phyloP scores from a whole-genome alignment of 1,140 invertebrate genomes.

The Penaeus vannamei region DNA sequence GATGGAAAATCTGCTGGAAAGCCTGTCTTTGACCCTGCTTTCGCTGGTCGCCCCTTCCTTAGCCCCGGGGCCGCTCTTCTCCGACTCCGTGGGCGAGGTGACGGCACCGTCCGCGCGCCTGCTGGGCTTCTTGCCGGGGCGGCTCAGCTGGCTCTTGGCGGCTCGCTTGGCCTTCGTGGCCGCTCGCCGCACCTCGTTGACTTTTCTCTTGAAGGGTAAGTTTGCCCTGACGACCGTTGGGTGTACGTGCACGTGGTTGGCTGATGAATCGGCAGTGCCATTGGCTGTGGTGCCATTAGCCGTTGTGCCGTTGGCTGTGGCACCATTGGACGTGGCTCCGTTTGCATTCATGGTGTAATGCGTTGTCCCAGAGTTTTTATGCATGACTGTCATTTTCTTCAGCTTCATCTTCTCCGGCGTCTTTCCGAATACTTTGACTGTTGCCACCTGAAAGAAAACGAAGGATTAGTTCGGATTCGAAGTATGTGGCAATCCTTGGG shows the following conservation, averaged over 20 bases:
- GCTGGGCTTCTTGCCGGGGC: slow-evolving; percentile 63
- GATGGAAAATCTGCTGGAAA: slow-evolving; percentile 67
- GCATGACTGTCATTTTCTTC: slow-evolving; percentile 53
- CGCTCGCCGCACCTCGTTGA: slow-evolving; percentile 67
- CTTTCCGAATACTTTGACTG: slow-evolving; percentile 67
- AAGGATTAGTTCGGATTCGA: background rate
- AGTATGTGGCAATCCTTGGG: no score
- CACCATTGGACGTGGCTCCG: slow-evolving; percentile 48
- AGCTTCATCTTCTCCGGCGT: slow-evolving; percentile 47
- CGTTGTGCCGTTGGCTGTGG: slow-evolving; percentile 41
- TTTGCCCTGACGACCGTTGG: slow-evolving; percentile 67
- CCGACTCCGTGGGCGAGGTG: slow-evolving; percentile 62
- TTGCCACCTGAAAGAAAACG: slow-evolving; percentile 62
- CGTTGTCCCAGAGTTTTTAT: slow-evolving; percentile 57
- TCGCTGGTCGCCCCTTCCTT: slow-evolving; percentile 37
- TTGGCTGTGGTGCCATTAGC: slow-evolving; percentile 52
- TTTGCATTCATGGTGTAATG: slow-evolving; percentile 52
- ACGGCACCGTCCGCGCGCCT: slow-evolving; percentile 51
- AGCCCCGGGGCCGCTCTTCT: slow-evolving; percentile 55
- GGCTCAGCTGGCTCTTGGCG: slow-evolving; percentile 65
- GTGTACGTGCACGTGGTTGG: slow-evolving; percentile 65
- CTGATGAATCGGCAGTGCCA: slow-evolving; percentile 42
- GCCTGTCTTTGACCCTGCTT: slow-evolving; percentile 56
- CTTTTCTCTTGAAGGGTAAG: slow-evolving; percentile 66
- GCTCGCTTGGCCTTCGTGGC: slow-evolving; percentile 68